Percentiles rank a stretch among this genome's conserved stretches.
Conservation (phyloP, 1,140 invertebrate species). For the Scaptomyza montana region DNA sequence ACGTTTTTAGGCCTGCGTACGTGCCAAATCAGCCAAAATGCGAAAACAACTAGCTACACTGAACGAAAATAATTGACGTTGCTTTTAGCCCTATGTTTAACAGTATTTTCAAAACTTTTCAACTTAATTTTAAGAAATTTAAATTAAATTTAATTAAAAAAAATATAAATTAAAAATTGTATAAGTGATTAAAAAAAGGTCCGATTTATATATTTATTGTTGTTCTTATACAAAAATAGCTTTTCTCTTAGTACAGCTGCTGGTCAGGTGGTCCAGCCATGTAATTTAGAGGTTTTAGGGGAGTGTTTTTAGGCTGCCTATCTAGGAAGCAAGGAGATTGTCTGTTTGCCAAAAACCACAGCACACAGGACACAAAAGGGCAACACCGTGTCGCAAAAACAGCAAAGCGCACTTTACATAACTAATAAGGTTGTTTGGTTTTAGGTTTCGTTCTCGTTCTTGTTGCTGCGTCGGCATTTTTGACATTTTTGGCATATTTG, state of each 20-base stretch:
- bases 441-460: not conserved
- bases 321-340: not conserved
- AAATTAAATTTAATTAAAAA: too few relatives aligned
- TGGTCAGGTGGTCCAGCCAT: not conserved
- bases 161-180: too few relatives aligned
- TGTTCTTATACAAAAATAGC: too few relatives aligned
- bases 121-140: too few relatives aligned
- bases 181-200: too few relatives aligned
- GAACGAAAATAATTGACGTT: not conserved
- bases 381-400: conserved; percentile 28
- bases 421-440: conserved; percentile 43
- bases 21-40: conserved; percentile 75
- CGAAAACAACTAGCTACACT: conserved; percentile 9
- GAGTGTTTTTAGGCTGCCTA: not conserved
- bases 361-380: not conserved
- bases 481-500: not conserved
- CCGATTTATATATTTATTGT: too few relatives aligned
- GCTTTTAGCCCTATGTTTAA: too few relatives aligned
- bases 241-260: not conserved
- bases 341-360: not conserved
- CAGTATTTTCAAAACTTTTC: too few relatives aligned
- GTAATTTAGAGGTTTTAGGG: not conserved
- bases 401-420: conserved; percentile 73
- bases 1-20: conserved; percentile 57
- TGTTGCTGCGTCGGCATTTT: not conserved